phyloP scores from a whole-genome alignment of 2,113 vertebrate genomes.

The Brienomyrus longianalis region DNA sequence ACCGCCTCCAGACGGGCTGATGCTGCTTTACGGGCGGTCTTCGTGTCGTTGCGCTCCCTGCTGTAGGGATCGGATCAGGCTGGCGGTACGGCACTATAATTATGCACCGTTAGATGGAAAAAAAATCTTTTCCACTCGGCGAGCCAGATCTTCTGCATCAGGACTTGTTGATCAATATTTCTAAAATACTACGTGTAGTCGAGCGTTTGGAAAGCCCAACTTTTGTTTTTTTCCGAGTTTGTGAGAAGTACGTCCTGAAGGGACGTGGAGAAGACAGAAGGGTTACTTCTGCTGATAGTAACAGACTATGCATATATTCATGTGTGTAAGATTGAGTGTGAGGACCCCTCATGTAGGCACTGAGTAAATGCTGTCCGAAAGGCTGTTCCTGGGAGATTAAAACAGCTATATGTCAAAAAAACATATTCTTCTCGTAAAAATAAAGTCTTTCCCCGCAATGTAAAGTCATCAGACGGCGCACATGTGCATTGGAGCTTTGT shows the following conservation, averaged over 20 bases:
- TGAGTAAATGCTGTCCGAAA: background rate
- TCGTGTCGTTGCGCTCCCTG: background rate
- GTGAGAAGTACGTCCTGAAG: background rate
- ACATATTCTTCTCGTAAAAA: background rate
- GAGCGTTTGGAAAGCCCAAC: background rate
- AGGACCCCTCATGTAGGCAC: background rate
- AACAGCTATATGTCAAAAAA: background rate
- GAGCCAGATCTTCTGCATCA: background rate
- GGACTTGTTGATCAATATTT: constrained; percentile 1
- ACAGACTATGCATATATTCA: background rate
- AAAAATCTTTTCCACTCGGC: background rate
- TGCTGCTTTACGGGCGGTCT: background rate
- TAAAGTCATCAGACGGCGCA: background rate
- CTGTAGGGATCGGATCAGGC: background rate
- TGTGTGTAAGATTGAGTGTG: background rate
- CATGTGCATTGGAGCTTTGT: background rate
- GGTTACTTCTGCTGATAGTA: background rate
- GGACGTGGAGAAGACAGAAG: background rate
- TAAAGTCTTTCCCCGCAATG: background rate
- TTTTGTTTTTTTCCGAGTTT: background rate
- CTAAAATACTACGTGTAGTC: background rate
- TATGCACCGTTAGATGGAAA: background rate
- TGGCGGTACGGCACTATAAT: background rate
- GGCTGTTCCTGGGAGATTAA: background rate
- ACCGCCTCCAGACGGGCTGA: background rate